phyloP scores from a whole-genome alignment of 2,797 vertebrate species.

The Argyrosomus regius region DNA sequence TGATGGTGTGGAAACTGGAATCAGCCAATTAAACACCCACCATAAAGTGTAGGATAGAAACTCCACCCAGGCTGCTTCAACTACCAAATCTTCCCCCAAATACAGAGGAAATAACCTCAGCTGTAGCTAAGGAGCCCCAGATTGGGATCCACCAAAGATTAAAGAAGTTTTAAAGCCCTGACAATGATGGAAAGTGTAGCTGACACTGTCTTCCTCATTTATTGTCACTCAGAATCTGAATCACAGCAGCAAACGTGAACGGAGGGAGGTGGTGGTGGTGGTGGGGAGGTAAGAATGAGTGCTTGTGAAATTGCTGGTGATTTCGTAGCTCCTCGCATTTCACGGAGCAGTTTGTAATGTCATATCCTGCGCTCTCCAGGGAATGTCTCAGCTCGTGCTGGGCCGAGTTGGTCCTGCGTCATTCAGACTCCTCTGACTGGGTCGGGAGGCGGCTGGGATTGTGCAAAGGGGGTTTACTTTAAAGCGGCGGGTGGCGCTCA shows the following conservation, averaged over 20 bases:
- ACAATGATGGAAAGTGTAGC: neutral
- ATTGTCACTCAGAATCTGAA: slow-evolving; percentile 41
- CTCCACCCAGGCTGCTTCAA: neutral
- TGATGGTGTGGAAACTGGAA: neutral
- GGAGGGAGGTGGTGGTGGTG: neutral
- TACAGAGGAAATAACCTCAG: neutral
- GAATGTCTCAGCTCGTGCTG: slow-evolving; percentile 85
- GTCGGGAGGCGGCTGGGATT: slow-evolving; percentile 54
- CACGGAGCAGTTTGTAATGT: slow-evolving; percentile 76
- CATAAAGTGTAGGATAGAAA: neutral
- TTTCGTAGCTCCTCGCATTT: slow-evolving; percentile 74
- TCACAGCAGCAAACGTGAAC: slow-evolving; percentile 38
- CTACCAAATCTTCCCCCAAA: too few relatives aligned
- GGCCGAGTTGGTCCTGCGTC: slow-evolving; percentile 76
- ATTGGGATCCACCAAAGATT: neutral
- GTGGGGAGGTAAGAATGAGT: neutral
- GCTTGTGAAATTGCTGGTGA: slow-evolving; percentile 74
- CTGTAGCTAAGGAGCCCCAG: neutral
- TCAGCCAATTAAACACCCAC: too few relatives aligned
- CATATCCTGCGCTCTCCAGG: slow-evolving; percentile 80
- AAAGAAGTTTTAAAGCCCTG: neutral
- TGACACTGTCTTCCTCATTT: neutral
- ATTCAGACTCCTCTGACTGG: slow-evolving; percentile 64
- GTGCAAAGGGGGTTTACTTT: slow-evolving; percentile 50
- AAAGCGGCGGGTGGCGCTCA: slow-evolving; percentile 42